Evolutionary conservation across 2,888 invertebrate genomes (phyloP).

Genomic region (Polymixis lichenea): DNA sequence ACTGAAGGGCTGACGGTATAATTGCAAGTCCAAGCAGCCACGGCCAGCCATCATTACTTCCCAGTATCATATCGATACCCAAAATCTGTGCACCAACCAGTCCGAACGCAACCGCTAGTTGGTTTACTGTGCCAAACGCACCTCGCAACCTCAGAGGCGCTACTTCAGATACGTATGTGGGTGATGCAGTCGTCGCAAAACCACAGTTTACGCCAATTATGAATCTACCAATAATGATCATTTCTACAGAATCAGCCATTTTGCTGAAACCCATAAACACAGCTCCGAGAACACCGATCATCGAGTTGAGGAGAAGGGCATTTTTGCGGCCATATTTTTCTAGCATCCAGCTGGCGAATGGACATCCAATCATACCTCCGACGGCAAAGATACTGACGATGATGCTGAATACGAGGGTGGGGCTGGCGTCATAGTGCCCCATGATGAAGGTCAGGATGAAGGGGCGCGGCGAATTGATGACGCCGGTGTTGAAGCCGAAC

Average conservation of each 20-base stretch:
- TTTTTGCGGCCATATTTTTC: slow-evolving; percentile 93
- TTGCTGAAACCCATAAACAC: slow-evolving; percentile 93
- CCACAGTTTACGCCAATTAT: slow-evolving; percentile 94
- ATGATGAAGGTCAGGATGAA: slow-evolving; percentile 92
- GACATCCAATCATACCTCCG: slow-evolving; percentile 95
- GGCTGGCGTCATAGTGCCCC: slow-evolving; percentile 88
- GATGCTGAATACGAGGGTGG: slow-evolving; percentile 91
- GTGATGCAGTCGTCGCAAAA: slow-evolving; percentile 88
- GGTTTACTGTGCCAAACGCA: slow-evolving; percentile 88
- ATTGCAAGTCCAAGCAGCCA: slow-evolving; percentile 86
- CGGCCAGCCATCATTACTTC: slow-evolving; percentile 86
- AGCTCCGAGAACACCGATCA: slow-evolving; percentile 92
- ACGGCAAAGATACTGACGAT: slow-evolving; percentile 94
- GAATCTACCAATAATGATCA: slow-evolving; percentile 93
- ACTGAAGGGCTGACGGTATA: slow-evolving; percentile 84
- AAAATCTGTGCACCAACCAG: slow-evolving; percentile 85
- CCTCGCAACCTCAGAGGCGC: slow-evolving; percentile 85
- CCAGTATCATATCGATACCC: slow-evolving; percentile 86
- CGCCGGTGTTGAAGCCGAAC: slow-evolving; percentile 93
- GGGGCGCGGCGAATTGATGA: slow-evolving; percentile 92
- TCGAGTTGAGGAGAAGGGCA: slow-evolving; percentile 92
- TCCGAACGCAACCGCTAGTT: slow-evolving; percentile 87
- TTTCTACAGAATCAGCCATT: slow-evolving; percentile 91
- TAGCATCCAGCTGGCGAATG: slow-evolving; percentile 93
- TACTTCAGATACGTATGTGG: slow-evolving; percentile 88